Evolutionary conservation across 2,888 invertebrate species (phyloP).

Genomic region (Candidula unifasciata): DNA sequence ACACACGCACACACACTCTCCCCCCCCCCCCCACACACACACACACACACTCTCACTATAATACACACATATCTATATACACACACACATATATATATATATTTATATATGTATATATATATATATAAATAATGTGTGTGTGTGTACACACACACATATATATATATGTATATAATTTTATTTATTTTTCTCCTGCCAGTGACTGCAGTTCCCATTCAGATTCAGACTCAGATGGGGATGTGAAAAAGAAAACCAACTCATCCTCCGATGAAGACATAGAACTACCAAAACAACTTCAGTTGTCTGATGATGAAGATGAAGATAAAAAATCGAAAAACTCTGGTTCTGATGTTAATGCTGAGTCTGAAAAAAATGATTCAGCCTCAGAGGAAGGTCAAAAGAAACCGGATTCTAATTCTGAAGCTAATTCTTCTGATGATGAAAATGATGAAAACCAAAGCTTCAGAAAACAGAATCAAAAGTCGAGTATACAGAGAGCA

Average conservation of each 20-base stretch:
- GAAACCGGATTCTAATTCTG: conserved; percentile 44
- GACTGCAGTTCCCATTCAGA: conserved; percentile 62
- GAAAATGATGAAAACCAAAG: conserved; percentile 51
- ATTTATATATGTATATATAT: no score
- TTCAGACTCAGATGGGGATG: conserved; percentile 55
- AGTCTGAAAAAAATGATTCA: conserved; percentile 56
- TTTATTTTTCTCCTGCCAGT: conserved; percentile 24
- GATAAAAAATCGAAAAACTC: conserved; percentile 51
- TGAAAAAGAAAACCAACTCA: conserved; percentile 48
- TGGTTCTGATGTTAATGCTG: conserved; percentile 50
- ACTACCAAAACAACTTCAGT: conserved; percentile 50
- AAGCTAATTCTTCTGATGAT: conserved; percentile 39
- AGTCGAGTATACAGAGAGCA: conserved; percentile 35
- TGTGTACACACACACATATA: no score
- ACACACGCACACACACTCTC: no score
- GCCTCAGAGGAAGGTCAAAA: conserved; percentile 44
- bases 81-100: no score
- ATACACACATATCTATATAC: no score
- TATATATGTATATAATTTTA: no score
- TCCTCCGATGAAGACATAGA: conserved; percentile 52
- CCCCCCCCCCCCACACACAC: no score
- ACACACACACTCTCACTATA: no score
- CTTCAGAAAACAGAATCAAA: conserved; percentile 19
- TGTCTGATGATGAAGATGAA: conserved; percentile 45
- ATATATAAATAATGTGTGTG: no score